A percentile compares a stretch with the other conserved stretches of the same genome.
Conservation (phyloP, 2,113 vertebrate species). For the Mixornis gularis region DNA sequence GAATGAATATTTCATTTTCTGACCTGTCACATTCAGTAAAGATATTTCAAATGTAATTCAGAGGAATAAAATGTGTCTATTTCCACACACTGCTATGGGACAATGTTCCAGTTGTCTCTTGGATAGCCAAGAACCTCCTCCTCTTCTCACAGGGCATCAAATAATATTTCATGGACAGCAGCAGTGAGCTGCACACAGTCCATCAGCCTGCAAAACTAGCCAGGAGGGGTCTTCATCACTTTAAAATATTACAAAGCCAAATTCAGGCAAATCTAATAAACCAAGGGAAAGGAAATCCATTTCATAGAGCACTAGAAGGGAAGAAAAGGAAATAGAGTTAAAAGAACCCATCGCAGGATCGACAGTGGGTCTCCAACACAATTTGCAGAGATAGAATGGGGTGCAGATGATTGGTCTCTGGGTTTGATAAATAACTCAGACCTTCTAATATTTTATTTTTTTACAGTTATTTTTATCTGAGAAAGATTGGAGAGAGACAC, state of each 20-base stretch:
- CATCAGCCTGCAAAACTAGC: not conserved
- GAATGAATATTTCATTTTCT: not conserved
- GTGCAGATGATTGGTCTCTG: not conserved
- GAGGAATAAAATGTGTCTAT: not conserved
- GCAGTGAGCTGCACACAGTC: not conserved
- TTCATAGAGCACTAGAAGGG: not conserved
- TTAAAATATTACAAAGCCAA: not conserved
- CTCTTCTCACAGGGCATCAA: not conserved
- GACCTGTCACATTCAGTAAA: not conserved
- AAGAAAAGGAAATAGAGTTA: not conserved
- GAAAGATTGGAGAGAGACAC: not conserved
- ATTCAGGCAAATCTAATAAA: not conserved
- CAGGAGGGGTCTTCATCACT: not conserved
- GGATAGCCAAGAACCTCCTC: not conserved
- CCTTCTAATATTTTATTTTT: not conserved
- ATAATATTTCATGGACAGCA: not conserved
- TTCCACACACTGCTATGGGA: not conserved
- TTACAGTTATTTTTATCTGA: not conserved
- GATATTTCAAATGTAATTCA: not conserved
- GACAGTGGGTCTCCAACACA: not conserved
- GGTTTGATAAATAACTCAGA: not conserved
- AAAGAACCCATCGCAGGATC: not conserved
- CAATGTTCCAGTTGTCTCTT: not conserved
- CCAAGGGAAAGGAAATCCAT: not conserved
- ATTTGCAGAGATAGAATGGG: not conserved